A percentile compares a stretch with the other conserved stretches of the same genome.
phyloP scores from a whole-genome alignment of 2,113 vertebrate genomes.

The Pangasianodon hypophthalmus region DNA sequence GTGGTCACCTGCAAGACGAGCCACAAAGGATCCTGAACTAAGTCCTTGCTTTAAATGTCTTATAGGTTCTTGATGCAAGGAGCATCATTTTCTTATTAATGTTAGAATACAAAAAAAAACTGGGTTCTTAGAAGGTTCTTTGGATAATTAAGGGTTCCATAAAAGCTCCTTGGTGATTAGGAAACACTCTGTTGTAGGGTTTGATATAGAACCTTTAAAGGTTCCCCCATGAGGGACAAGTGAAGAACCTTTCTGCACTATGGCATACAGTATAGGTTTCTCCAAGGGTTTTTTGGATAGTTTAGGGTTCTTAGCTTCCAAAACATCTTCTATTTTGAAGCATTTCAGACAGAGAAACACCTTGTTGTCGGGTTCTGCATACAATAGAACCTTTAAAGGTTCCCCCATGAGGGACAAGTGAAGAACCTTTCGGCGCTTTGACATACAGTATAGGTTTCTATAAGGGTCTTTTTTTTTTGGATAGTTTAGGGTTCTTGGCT shows the following conservation, averaged over 20 bases:
- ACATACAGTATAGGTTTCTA: background rate
- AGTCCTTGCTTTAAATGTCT: background rate
- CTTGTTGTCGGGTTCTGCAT: background rate
- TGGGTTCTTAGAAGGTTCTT: background rate
- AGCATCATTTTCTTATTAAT: background rate
- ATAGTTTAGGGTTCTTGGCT: too few relatives aligned
- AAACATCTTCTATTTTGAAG: too few relatives aligned
- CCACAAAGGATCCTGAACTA: background rate
- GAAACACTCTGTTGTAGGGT: background rate
- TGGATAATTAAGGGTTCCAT: background rate
- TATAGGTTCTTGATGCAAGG: background rate
- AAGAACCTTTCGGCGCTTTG: background rate
- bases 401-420: background rate
- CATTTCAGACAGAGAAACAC: background rate
- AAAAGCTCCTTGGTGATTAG: background rate
- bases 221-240: background rate
- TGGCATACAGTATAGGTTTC: background rate
- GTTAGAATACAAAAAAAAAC: background rate
- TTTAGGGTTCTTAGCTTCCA: too few relatives aligned
- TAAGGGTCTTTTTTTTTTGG: too few relatives aligned
- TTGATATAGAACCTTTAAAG: background rate
- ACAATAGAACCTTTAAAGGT: background rate
- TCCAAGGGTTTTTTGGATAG: too few relatives aligned
- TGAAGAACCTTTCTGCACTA: background rate
- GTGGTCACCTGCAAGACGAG: constrained; percentile 8